Percentiles rank a stretch among this genome's conserved stretches.
phyloP scores from a whole-genome alignment of 1,140 invertebrate genomes.

The Scaptomyza montana region DNA sequence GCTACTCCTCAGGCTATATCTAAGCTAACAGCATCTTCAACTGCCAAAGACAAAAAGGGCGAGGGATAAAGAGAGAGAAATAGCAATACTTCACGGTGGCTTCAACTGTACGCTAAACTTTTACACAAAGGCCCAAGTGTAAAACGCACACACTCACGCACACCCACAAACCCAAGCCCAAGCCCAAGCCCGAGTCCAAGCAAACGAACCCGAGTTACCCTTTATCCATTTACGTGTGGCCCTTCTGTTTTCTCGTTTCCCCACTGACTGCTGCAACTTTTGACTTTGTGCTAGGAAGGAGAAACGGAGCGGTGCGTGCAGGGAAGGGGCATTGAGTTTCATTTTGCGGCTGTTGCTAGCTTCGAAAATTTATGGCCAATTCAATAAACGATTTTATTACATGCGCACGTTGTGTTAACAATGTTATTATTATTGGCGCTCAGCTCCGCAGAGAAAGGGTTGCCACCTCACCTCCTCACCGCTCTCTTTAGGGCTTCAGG shows the following conservation, averaged over 20 bases:
- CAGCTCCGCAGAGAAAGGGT: slow-evolving; percentile 49
- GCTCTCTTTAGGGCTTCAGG: slow-evolving; percentile 12
- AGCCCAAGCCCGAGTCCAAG: no score
- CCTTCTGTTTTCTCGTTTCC: slow-evolving; percentile 5
- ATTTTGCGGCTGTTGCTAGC: slow-evolving; percentile 68
- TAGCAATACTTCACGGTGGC: background rate
- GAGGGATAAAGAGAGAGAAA: background rate
- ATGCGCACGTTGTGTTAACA: slow-evolving; percentile 79
- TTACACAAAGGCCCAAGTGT: slow-evolving; percentile 46
- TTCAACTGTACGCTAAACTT: slow-evolving; percentile 44
- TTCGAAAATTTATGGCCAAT: slow-evolving; percentile 80
- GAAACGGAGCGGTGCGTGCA: background rate
- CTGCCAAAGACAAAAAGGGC: background rate
- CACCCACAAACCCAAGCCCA: background rate
- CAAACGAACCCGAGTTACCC: background rate
- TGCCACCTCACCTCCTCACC: background rate
- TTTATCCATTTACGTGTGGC: background rate
- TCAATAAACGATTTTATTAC: slow-evolving; percentile 84
- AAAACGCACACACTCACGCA: slow-evolving; percentile 13
- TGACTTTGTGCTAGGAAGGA: slow-evolving; percentile 59
- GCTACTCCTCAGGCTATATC: background rate
- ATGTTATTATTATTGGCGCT: slow-evolving; percentile 81
- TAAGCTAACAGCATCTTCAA: background rate
- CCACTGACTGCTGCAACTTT: slow-evolving; percentile 67
- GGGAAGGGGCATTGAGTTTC: background rate